A percentile compares a stretch with the other conserved stretches of the same genome.
phyloP scores from a whole-genome alignment of 2,888 invertebrate genomes.

The Cheilosia vulpina region DNA sequence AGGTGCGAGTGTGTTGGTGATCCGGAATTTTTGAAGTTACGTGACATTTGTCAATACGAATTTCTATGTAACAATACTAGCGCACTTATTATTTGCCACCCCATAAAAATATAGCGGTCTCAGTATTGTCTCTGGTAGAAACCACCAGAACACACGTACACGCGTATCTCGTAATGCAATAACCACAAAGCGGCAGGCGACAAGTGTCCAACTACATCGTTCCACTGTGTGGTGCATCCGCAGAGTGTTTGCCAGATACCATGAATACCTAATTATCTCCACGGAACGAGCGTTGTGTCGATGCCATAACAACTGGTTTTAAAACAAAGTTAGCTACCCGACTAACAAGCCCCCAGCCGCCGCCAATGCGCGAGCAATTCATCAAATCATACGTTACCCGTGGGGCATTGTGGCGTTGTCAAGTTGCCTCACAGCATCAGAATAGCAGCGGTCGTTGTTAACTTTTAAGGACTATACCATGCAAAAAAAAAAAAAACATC shows the following conservation, averaged over 20 bases:
- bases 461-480: neutral
- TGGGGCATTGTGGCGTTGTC: slow-evolving; percentile 44
- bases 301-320: slow-evolving; percentile 44
- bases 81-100: too few species aligned
- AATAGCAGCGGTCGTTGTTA: slow-evolving; percentile 11
- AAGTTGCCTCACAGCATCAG: slow-evolving; percentile 16
- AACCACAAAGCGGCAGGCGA: slow-evolving; percentile 12
- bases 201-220: slow-evolving; percentile 28
- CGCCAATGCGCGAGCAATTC: slow-evolving; percentile 22
- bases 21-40: too few species aligned
- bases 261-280: slow-evolving; percentile 57
- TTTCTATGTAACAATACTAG: too few species aligned
- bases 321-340: slow-evolving; percentile 20
- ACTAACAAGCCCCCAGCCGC: slow-evolving; percentile 33
- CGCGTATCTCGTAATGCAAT: slow-evolving; percentile 26
- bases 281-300: slow-evolving; percentile 34
- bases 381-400: slow-evolving; percentile 56
- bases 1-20: too few species aligned
- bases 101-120: too few species aligned
- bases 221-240: slow-evolving; percentile 14
- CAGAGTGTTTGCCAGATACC: neutral
- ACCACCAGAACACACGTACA: neutral
- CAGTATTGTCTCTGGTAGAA: too few species aligned
- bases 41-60: too few species aligned
- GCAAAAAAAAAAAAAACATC: neutral